phyloP scores from a whole-genome alignment of 2,113 vertebrate genomes.

The Tyrannus savana region DNA sequence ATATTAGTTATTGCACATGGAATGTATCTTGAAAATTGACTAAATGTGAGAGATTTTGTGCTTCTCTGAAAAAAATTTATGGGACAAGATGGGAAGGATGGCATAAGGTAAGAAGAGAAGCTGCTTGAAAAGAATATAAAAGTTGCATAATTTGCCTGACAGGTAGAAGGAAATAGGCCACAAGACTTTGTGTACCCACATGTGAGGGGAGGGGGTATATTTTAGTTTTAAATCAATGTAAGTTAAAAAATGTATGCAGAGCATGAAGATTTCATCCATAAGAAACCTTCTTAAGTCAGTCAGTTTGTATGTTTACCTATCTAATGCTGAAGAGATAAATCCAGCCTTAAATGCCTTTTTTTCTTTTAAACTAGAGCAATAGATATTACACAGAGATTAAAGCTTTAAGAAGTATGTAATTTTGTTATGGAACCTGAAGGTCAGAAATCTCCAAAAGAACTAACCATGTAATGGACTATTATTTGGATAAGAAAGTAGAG shows the following conservation, averaged over 20 bases:
- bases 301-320: neutral
- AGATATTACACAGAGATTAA: neutral
- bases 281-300: neutral
- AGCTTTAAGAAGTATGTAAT: neutral
- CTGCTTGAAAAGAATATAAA: neutral
- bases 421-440: neutral
- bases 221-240: neutral
- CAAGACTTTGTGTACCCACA: neutral
- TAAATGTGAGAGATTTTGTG: neutral
- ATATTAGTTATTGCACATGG: neutral
- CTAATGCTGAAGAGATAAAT: neutral
- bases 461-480: neutral
- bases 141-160: neutral
- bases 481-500: neutral
- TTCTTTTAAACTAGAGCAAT: neutral
- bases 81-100: neutral
- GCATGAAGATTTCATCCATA: neutral
- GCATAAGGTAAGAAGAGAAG: neutral
- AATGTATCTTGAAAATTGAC: neutral
- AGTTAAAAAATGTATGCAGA: neutral
- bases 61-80: neutral
- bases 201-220: neutral
- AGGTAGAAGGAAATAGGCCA: neutral
- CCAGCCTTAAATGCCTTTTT: neutral
- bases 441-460: neutral